phyloP scores from a whole-genome alignment of 2,888 invertebrate species.

The Dysmachus trigonus region DNA sequence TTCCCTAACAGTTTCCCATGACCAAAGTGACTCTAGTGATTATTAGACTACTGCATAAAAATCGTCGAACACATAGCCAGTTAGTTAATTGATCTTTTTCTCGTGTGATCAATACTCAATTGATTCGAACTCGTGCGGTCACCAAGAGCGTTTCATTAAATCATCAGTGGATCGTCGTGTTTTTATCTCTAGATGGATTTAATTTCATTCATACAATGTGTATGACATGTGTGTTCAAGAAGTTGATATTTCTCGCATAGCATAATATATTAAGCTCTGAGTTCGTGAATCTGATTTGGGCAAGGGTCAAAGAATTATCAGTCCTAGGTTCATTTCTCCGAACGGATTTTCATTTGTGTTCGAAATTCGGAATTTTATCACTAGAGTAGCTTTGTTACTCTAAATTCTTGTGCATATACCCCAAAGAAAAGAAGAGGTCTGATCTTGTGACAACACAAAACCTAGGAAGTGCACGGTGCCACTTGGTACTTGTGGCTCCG shows the following conservation, averaged over 20 bases:
- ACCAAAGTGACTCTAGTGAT: neutral
- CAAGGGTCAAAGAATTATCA: slow-evolving; percentile 33
- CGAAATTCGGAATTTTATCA: neutral
- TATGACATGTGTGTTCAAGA: neutral
- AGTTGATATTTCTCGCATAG: neutral
- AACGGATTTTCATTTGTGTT: neutral
- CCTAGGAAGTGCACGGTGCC: neutral
- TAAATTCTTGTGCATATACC: neutral
- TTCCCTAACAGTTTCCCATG: neutral
- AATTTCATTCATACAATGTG: neutral
- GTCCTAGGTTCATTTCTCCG: slow-evolving; percentile 13
- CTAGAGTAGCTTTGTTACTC: neutral
- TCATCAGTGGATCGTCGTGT: neutral
- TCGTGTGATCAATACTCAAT: slow-evolving; percentile 8
- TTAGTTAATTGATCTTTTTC: neutral
- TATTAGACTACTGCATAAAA: neutral
- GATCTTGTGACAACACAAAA: neutral
- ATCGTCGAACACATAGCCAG: neutral
- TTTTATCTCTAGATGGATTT: neutral
- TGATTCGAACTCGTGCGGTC: slow-evolving; percentile 8
- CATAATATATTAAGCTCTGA: neutral
- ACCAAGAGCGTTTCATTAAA: neutral
- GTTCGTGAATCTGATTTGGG: slow-evolving; percentile 30
- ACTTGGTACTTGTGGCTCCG: neutral
- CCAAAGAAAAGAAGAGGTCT: neutral